A percentile compares a stretch with the other conserved stretches of the same genome.
Conservation (phyloP, 2,888 invertebrate species). For the Euplexia lucipara region DNA sequence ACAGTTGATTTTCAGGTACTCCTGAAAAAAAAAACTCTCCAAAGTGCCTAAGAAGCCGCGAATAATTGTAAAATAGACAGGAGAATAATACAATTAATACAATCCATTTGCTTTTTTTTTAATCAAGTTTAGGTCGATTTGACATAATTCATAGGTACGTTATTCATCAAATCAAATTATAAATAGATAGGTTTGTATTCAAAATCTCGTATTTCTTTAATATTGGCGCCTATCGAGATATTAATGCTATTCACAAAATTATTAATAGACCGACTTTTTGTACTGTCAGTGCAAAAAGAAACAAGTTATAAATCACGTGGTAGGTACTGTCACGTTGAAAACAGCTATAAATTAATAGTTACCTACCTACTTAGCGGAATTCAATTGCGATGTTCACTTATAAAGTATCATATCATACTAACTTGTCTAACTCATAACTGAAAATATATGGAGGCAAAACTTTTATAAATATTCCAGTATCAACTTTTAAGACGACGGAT, state of each 20-base stretch:
- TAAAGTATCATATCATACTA: not conserved
- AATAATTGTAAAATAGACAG: not conserved
- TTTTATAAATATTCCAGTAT: too few species aligned
- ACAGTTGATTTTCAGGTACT: not conserved
- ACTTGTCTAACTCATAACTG: too few species aligned
- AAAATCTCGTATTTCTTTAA: not conserved
- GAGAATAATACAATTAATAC: not conserved
- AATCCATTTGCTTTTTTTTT: too few species aligned
- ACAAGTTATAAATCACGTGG: not conserved
- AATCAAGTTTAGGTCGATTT: too few species aligned
- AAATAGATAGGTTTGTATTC: not conserved
- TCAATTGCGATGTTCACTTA: not conserved
- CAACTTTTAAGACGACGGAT: not conserved
- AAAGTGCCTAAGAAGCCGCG: not conserved
- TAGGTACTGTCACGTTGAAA: not conserved
- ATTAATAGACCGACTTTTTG: conserved; percentile 23
- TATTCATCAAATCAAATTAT: not conserved
- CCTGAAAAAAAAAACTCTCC: not conserved
- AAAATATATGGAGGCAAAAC: too few species aligned
- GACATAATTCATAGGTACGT: too few species aligned
- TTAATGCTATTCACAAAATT: conserved; percentile 9
- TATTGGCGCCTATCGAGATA: conserved; percentile 4
- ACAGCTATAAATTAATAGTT: not conserved
- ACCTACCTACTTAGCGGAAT: not conserved
- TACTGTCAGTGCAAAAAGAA: not conserved